phyloP scores from a whole-genome alignment of 2,888 invertebrate genomes.

The Hymenopus coronatus region DNA sequence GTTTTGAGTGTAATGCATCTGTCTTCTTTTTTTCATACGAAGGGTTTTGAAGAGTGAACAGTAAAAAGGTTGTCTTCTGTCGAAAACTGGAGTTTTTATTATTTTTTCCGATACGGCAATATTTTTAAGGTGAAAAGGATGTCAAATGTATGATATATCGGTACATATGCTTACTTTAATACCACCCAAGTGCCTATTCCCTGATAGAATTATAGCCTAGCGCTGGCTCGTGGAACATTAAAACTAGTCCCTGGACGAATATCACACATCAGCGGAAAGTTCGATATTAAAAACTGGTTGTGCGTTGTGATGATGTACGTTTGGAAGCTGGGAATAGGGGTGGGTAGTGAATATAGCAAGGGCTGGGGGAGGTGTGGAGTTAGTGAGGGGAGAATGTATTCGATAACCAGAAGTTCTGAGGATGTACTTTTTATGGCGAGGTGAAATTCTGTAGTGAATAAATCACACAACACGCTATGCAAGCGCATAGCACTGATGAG shows the following conservation, averaged over 20 bases:
- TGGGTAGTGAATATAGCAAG: not conserved
- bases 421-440: slow-evolving; percentile 3
- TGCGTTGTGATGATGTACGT: not conserved
- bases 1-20: not conserved
- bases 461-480: not conserved
- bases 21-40: not conserved
- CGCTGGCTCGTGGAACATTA: not conserved
- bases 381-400: not conserved
- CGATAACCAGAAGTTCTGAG: not conserved
- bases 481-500: slow-evolving; percentile 19
- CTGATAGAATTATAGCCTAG: not conserved
- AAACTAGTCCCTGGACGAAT: not conserved
- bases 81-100: not conserved
- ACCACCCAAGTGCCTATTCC: not conserved
- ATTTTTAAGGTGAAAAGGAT: not conserved
- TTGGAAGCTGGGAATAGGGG: not conserved
- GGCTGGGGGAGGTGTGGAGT: not conserved
- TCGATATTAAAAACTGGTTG: not conserved
- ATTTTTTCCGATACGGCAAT: not conserved
- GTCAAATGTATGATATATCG: not conserved
- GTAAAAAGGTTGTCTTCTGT: not conserved
- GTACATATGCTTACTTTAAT: not conserved
- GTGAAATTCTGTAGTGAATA: slow-evolving; percentile 9
- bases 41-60: not conserved
- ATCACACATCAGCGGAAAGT: not conserved